Percentiles rank a stretch among this genome's conserved stretches.
These are phyloP conservation scores for Nemopilema nomurai DNA, from an alignment of 30 jellyfish, hydroid and myxozoan species.

Conservation along the genomic window DNA sequence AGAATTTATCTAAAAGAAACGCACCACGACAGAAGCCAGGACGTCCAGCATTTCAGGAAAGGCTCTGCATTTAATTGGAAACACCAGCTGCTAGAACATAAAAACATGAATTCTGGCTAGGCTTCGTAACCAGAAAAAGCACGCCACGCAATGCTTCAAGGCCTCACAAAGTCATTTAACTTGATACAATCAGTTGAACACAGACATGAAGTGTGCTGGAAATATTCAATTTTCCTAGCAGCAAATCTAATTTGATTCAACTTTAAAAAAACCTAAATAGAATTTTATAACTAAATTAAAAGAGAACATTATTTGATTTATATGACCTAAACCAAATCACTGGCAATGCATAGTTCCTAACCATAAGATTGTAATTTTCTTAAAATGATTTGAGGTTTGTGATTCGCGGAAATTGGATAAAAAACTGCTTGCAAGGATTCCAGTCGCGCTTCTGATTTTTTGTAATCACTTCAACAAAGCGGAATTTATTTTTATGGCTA, in stretches of 20 bases:
- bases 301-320: neutral
- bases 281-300: too few species aligned
- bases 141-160: too few species aligned
- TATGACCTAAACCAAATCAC: neutral
- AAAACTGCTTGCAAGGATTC: neutral
- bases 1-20: neutral
- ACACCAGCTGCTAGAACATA: neutral
- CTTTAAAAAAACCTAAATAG: neutral
- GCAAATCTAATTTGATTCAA: neutral
- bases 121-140: too few species aligned
- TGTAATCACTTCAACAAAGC: too few species aligned
- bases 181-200: neutral
- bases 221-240: neutral
- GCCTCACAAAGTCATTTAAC: neutral
- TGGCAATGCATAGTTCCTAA: neutral
- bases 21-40: neutral
- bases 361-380: neutral
- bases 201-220: neutral
- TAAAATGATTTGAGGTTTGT: neutral
- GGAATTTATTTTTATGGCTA: too few species aligned
- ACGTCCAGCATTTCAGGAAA: neutral
- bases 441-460: neutral
- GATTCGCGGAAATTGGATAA: neutral
- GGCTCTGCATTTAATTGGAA: neutral
- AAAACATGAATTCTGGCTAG: too few species aligned